Conservation (phyloP, 2,113 vertebrate genomes). For the Daphoenositta chrysoptera region DNA sequence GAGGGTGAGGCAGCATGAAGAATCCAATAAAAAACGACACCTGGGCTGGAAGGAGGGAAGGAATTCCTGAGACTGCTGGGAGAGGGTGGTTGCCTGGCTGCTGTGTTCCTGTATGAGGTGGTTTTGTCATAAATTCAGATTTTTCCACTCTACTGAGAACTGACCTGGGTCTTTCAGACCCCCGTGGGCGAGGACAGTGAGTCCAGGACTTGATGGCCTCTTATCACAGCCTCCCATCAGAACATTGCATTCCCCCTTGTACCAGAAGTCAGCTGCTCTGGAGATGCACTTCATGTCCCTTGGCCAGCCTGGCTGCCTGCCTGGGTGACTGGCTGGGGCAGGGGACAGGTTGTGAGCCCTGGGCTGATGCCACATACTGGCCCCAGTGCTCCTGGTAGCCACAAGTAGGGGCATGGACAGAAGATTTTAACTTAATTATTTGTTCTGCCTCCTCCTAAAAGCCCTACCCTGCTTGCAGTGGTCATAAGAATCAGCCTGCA, state of each 20-base stretch:
- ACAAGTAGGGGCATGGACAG: background rate
- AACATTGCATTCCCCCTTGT: constrained; percentile 50
- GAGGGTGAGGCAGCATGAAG: background rate
- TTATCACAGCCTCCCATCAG: constrained; percentile 60
- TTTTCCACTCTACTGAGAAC: constrained; percentile 21
- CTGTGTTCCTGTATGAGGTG: background rate
- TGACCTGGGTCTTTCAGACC: constrained; percentile 60
- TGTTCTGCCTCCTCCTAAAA: background rate
- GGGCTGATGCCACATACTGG: background rate
- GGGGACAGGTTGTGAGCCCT: background rate
- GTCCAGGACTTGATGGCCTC: constrained; percentile 42
- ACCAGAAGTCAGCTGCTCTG: constrained; percentile 55
- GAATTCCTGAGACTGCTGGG: background rate
- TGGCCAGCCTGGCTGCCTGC: background rate
- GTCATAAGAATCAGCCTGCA: background rate
- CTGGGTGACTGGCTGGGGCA: background rate
- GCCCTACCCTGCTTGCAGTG: background rate
- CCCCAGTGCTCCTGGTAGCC: background rate
- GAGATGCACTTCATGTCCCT: background rate
- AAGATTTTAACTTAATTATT: background rate
- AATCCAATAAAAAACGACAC: background rate
- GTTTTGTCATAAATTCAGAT: constrained; percentile 21
- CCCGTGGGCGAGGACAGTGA: background rate
- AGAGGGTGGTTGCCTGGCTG: background rate
- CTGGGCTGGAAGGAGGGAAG: background rate